A percentile compares a stretch with the other conserved stretches of the same genome.
Evolutionary conservation across 2,888 invertebrate genomes (phyloP).

Genomic region (Sarcophaga carnaria): DNA sequence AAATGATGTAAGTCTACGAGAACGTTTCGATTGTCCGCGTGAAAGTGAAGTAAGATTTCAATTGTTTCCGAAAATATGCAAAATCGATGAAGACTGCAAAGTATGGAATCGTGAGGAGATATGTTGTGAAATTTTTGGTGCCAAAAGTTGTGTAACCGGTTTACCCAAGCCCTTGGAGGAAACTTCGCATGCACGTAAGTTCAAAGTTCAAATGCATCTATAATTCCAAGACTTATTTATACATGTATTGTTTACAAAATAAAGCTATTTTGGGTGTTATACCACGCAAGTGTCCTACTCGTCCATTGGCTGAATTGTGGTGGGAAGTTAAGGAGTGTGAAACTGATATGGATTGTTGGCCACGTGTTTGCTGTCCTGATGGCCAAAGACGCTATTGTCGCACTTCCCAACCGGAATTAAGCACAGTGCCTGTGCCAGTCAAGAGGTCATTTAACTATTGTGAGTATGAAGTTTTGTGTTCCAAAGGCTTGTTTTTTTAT

Average conservation of each 20-base stretch:
- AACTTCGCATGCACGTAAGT: slow-evolving; percentile 78
- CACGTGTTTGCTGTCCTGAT: slow-evolving; percentile 90
- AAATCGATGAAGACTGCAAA: slow-evolving; percentile 78
- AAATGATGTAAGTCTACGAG: slow-evolving; percentile 72
- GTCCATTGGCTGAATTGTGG: slow-evolving; percentile 87
- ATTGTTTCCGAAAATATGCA: slow-evolving; percentile 80
- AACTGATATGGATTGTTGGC: slow-evolving; percentile 88
- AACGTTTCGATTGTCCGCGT: slow-evolving; percentile 80
- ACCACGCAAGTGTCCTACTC: slow-evolving; percentile 86
- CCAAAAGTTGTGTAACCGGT: slow-evolving; percentile 85
- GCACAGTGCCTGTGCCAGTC: slow-evolving; percentile 84
- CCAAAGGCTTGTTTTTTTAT: too few relatives aligned
- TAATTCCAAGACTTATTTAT: background rate
- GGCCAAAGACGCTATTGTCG: slow-evolving; percentile 87
- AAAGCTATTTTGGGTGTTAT: slow-evolving; percentile 87
- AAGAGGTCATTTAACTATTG: slow-evolving; percentile 86
- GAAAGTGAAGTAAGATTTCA: slow-evolving; percentile 82
- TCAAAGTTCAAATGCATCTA: background rate
- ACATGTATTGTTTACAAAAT: slow-evolving; percentile 50
- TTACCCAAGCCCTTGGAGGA: slow-evolving; percentile 83
- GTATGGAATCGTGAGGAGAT: slow-evolving; percentile 79
- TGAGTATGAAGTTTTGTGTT: slow-evolving; percentile 78
- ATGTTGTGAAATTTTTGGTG: slow-evolving; percentile 81
- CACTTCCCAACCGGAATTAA: slow-evolving; percentile 86
- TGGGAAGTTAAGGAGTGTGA: slow-evolving; percentile 88